Evolutionary conservation across 2,113 vertebrate species (phyloP).

Genomic region (Stomatorhinus ivindoensis): DNA sequence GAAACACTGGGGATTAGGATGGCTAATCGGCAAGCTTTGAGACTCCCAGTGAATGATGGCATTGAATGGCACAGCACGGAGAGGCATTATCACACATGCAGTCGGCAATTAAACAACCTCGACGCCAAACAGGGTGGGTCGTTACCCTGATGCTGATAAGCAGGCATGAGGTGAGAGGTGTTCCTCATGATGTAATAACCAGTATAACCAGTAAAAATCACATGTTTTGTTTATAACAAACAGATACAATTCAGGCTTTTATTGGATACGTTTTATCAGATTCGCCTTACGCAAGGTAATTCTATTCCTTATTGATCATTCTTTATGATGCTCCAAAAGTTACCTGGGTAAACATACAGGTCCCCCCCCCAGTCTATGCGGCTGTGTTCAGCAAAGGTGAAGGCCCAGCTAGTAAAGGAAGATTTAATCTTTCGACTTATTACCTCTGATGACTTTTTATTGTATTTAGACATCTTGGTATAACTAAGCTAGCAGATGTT

Average conservation of each 20-base stretch:
- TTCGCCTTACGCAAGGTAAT: neutral
- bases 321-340: neutral
- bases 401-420: neutral
- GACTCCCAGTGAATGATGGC: neutral
- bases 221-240: neutral
- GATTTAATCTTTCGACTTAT: neutral
- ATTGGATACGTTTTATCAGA: neutral
- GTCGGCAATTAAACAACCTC: neutral
- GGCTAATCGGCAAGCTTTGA: neutral
- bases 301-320: neutral
- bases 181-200: neutral
- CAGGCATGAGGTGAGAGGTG: neutral
- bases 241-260: neutral
- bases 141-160: neutral
- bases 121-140: neutral
- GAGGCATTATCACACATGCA: neutral
- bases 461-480: neutral
- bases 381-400: neutral
- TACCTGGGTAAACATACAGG: neutral
- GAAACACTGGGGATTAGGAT: neutral
- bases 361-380: neutral
- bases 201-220: no score
- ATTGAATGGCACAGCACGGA: no score
- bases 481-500: neutral
- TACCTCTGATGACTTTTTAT: neutral